Base-by-base conservation (phyloP, 2,797 vertebrate genomes). In the Dipus sagitta region DNA sequence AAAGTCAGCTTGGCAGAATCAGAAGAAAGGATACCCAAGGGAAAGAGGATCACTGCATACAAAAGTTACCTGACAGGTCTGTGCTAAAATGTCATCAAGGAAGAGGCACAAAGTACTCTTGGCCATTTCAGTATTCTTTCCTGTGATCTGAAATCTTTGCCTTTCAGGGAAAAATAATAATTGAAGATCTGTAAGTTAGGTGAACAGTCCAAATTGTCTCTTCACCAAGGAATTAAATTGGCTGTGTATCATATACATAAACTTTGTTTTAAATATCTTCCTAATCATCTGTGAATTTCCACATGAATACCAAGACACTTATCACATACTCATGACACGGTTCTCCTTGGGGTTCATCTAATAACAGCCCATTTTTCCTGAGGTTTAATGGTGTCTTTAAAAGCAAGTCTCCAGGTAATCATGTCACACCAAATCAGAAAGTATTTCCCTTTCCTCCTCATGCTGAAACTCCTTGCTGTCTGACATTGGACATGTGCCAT, bases 371-470 rank as follows among this genome's bases (percentile, higher is more conserved):
- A 12, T 30, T 93, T 95, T 93, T 86, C 76, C 30, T 82, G 71
- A 70, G 38, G 47, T 89, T 81, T 84, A 79, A 75, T 42, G 62
- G 47, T 91, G 74, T 91, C 86, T 87, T 92, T 94, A 47, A 93
- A 95, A 93, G 79, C 60, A 95, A 85, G 91, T 85, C 82, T 95
- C 92, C 20, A 77, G 81, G 62, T 89, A 88, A 83, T 94, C 86
- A 86, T 77, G 64, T 94, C 82, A 90, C 67, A 91, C 17, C 87
- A 89, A 94, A 72, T 82, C 87, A 94, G 87, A 89, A 47, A 94
- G 64, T 23, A 75, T 64, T 92, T 89, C 52, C 17, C 90, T 75
- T 72, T 70, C 60, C 54, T 32, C 30, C 13, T 80, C 52, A 24
- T 0, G 3, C 54, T 64, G 34, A 62, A 91, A 79, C 15, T 20